A percentile compares a stretch with the other conserved stretches of the same genome.
Conservation (phyloP, 2,113 vertebrate species). For the Gallinago paraguaiae region DNA sequence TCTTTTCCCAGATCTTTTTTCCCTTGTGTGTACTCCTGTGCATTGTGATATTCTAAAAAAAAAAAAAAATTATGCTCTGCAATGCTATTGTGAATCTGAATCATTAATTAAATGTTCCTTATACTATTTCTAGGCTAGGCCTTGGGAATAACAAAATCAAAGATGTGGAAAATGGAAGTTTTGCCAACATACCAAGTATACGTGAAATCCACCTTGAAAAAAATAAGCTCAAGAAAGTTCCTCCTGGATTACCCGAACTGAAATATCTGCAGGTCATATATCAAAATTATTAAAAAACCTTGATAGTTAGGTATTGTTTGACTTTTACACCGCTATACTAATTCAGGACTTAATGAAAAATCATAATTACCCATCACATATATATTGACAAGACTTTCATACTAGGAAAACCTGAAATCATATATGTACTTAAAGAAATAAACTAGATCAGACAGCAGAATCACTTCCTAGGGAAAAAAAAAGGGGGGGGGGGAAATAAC, state of each 20-base stretch:
- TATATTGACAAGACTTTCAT: neutral
- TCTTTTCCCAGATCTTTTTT: neutral
- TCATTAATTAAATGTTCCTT: conserved; percentile 11
- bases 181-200: conserved; percentile 85
- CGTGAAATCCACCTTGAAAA: conserved; percentile 92
- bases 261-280: conserved; percentile 90
- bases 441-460: neutral
- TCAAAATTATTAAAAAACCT: neutral
- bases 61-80: neutral
- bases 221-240: conserved; percentile 91
- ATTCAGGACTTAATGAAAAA: neutral
- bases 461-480: neutral
- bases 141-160: conserved; percentile 93
- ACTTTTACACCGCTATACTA: neutral
- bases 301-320: neutral
- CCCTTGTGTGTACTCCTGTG: neutral
- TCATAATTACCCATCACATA: neutral
- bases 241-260: conserved; percentile 84
- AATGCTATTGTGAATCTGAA: neutral
- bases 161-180: conserved; percentile 91
- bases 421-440: neutral
- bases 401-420: neutral
- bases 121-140: conserved; percentile 81
- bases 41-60: neutral
- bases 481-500: neutral